phyloP scores from a whole-genome alignment of 2,113 vertebrate species.

The Paratilapia polleni region DNA sequence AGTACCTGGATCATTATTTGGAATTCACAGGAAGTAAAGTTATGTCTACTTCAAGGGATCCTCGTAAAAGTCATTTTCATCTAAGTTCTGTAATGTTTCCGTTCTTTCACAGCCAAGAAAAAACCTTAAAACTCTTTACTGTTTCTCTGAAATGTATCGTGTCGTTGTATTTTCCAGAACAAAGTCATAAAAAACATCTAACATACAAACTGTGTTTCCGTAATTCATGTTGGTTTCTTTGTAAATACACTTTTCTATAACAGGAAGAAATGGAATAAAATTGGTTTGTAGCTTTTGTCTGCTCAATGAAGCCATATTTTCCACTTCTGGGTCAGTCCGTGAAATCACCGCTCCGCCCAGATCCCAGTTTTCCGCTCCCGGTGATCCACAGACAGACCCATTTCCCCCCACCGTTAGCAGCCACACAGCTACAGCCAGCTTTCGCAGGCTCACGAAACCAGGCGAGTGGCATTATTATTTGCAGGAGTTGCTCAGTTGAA shows the following conservation, averaged over 20 bases:
- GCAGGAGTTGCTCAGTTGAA: background rate
- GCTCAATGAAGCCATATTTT: background rate
- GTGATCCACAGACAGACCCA: background rate
- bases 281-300: background rate
- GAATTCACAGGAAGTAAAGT: background rate
- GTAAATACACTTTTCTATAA: background rate
- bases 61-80: background rate
- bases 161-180: background rate
- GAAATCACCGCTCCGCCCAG: constrained; percentile 47
- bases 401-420: background rate
- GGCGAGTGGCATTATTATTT: background rate
- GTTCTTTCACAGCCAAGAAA: background rate
- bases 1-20: background rate
- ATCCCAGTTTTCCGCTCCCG: too few relatives aligned
- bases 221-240: background rate
- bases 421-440: background rate
- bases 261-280: background rate
- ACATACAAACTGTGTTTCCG: background rate
- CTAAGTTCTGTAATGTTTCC: background rate
- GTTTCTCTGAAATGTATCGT: background rate
- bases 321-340: background rate
- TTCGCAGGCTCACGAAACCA: background rate
- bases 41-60: background rate
- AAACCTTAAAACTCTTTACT: background rate
- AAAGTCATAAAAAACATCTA: background rate